Conservation (phyloP, 37 sponge, comb jelly and placozoan genomes). For the Dysidea cf. avara region DNA sequence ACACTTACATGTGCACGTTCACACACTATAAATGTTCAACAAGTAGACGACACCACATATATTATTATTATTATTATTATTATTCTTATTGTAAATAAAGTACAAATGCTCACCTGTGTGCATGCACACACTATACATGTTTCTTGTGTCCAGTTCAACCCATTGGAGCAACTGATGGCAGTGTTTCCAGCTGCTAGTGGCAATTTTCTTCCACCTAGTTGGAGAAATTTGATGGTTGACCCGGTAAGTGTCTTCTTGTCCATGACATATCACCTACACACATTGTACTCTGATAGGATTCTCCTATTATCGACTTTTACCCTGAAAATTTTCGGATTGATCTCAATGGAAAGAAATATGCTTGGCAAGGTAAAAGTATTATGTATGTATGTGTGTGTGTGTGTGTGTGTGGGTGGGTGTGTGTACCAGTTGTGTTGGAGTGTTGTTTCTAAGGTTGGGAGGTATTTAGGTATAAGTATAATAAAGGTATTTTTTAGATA, state of each 20-base stretch:
- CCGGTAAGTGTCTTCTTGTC: slow-evolving; percentile 42
- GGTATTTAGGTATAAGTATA: too few relatives aligned
- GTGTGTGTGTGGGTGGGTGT: too few relatives aligned
- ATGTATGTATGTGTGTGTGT: too few relatives aligned
- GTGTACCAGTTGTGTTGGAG: too few relatives aligned
- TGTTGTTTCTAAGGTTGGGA: too few relatives aligned
- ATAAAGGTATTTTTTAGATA: too few relatives aligned
- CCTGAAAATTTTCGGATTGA: slow-evolving; percentile 95
- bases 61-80: too few relatives aligned
- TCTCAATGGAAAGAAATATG: slow-evolving; percentile 98
- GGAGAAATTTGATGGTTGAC: slow-evolving; percentile 80
- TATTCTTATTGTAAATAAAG: background rate
- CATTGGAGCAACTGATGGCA: slow-evolving; percentile 98
- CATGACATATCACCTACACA: background rate
- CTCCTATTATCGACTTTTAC: slow-evolving; percentile 98
- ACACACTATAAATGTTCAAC: background rate
- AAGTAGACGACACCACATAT: too few relatives aligned
- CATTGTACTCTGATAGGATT: slow-evolving; percentile 51
- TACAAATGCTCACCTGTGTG: background rate
- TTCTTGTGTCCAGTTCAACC: slow-evolving; percentile 57
- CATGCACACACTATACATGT: background rate
- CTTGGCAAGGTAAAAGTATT: slow-evolving; percentile 81
- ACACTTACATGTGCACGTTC: background rate
- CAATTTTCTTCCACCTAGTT: slow-evolving; percentile 88
- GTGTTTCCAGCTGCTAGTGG: slow-evolving; percentile 97